Conservation (phyloP, 2,113 vertebrate species). For the Dendropsophus ebraccatus region DNA sequence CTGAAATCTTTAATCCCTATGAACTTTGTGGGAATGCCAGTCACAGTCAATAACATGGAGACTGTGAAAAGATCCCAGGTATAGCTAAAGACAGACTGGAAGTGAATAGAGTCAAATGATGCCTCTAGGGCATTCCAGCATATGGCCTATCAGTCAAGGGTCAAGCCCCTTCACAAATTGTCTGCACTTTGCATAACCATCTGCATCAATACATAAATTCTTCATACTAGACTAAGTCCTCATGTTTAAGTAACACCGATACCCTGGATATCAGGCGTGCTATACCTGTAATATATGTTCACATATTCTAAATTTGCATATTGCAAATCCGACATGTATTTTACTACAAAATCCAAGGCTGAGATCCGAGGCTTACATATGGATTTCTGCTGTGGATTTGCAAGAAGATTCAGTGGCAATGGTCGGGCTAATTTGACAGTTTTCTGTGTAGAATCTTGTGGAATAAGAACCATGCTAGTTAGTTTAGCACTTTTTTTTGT, state of each 20-base stretch:
- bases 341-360: no score
- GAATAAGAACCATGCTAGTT: no score
- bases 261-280: background rate
- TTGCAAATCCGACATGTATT: no score
- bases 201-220: constrained; percentile 83
- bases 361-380: no score
- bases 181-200: constrained; percentile 86
- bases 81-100: constrained; percentile 72
- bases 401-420: no score
- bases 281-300: background rate
- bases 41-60: constrained; percentile 82
- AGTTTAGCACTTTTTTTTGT: no score
- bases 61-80: constrained; percentile 77
- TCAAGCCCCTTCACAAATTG: constrained; percentile 87
- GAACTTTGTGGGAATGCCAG: constrained; percentile 78
- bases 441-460: no score
- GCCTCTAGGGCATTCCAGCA: constrained; percentile 80
- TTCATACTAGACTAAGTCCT: constrained; percentile 67
- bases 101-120: constrained; percentile 77
- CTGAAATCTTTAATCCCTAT: constrained; percentile 74
- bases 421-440: no score
- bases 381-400: no score
- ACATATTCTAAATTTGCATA: no score
- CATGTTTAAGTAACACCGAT: constrained; percentile 66
- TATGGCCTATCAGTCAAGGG: constrained; percentile 86